Base-by-base conservation (phyloP, 2,797 vertebrate genomes). In the Chelidonichthys spinosus region DNA sequence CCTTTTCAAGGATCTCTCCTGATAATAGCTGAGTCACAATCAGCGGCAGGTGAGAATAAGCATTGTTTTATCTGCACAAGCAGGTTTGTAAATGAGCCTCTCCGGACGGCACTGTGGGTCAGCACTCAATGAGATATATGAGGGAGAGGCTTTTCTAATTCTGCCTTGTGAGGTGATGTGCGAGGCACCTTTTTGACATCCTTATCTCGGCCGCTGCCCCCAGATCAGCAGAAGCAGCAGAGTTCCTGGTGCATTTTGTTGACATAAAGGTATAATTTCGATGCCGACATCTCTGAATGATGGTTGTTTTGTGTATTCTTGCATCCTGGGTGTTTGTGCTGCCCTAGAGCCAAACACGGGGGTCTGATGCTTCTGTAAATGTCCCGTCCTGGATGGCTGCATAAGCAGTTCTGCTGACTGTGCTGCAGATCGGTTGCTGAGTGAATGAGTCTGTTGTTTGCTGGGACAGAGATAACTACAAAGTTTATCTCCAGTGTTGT, bases 11-110 rank as follows among this genome's bases (percentile, higher is more conserved):
- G 72, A 72, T 75, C 59, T 74, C 86, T 82, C 80, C 59, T 75
- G 86, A 92, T 89, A 92, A 90, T 81, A 85, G 89, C 90, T 87
- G 89, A 90, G 87, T 90, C 89, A 90, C 92, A 88, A 88, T 88
- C 74, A 87, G 84, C 82, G 60, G 79, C 85, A 92, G 92, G 90
- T 92, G 90, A 86, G 85, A 91, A 84, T 89, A 49, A 83, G 76
- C 87, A 81, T 90, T 90, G 88, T 91, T 92, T 90, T 89, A 90
- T 90, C 87, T 85, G 9, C 85, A 72, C 75, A 40, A 77, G 79
- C 85, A 87, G 85, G 82, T 74, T 81, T 83, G 87, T 83, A 77
- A 89, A 88, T 83, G 74, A 85, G 72, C 74, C 90, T 77, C 74
- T 72, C 32, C 18, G 79, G 83, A 83, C 73, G 6, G 42, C 55